phyloP scores from a whole-genome alignment of 2,113 vertebrate genomes.

The Odobenus rosmarus region DNA sequence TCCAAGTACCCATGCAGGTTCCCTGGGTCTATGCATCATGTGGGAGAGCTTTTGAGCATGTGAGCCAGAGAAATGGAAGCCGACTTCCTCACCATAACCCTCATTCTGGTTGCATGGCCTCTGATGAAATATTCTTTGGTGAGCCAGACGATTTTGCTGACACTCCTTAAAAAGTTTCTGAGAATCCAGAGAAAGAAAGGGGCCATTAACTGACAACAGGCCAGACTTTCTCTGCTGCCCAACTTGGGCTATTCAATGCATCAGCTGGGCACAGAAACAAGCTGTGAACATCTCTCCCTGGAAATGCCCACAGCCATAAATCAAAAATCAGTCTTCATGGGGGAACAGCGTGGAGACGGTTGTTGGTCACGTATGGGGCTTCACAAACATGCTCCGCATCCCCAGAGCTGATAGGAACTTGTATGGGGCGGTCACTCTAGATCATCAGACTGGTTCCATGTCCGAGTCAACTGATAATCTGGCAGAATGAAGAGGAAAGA shows the following conservation, averaged over 20 bases:
- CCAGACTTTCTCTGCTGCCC: not conserved
- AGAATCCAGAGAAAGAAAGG: conserved; percentile 29
- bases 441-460: not conserved
- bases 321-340: not conserved
- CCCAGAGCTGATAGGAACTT: not conserved
- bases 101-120: too few relatives aligned
- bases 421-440: not conserved
- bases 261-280: not conserved
- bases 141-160: conserved; percentile 36
- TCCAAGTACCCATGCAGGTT: not conserved
- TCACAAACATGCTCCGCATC: not conserved
- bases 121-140: not conserved
- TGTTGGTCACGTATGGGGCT: not conserved
- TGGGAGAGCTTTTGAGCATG: not conserved
- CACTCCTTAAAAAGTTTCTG: not conserved
- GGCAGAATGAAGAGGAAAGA: not conserved
- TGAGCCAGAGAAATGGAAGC: not conserved
- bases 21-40: fast-evolving
- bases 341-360: not conserved
- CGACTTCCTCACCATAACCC: not conserved
- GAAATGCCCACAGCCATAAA: not conserved
- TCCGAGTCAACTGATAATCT: not conserved
- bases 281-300: not conserved
- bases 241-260: not conserved
- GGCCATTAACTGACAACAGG: not conserved